phyloP scores from a whole-genome alignment of 2,888 invertebrate genomes.

The Diadegma fenestrale region DNA sequence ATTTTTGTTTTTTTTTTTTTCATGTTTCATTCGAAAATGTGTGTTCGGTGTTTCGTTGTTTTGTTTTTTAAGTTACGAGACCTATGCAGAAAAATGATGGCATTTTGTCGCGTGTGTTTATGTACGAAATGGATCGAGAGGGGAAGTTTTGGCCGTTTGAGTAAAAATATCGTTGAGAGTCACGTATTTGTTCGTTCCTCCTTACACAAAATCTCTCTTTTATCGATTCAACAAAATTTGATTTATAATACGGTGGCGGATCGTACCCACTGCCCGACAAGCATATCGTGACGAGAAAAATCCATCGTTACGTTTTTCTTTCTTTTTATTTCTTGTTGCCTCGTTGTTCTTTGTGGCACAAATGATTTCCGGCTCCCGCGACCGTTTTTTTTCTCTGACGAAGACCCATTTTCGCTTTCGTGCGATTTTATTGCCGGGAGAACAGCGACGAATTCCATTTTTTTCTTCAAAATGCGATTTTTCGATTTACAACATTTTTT shows the following conservation, averaged over 20 bases:
- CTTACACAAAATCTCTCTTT: conserved; percentile 61
- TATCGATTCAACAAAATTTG: conserved; percentile 75
- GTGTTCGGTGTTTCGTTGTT: background rate
- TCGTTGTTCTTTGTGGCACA: background rate
- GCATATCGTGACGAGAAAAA: conserved; percentile 48
- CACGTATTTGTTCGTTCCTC: conserved; percentile 56
- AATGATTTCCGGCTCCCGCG: conserved; percentile 8
- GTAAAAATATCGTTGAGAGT: conserved; percentile 60
- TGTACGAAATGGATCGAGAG: conserved; percentile 13
- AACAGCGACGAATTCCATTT: background rate
- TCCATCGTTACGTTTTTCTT: conserved; percentile 28
- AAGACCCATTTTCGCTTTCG: background rate
- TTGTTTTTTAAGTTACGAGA: background rate
- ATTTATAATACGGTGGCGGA: conserved; percentile 71
- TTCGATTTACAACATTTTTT: background rate
- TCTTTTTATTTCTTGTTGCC: conserved; percentile 1
- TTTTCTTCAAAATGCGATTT: background rate
- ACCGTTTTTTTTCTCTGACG: background rate
- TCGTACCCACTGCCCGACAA: conserved; percentile 64
- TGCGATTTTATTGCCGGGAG: background rate
- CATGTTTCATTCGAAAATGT: background rate
- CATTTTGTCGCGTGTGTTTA: background rate
- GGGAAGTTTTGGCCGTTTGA: background rate
- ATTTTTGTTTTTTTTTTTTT: background rate
- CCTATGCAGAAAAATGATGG: background rate